Base-by-base conservation (phyloP, 2,113 vertebrate species). In the Clarias macrocephalus region DNA sequence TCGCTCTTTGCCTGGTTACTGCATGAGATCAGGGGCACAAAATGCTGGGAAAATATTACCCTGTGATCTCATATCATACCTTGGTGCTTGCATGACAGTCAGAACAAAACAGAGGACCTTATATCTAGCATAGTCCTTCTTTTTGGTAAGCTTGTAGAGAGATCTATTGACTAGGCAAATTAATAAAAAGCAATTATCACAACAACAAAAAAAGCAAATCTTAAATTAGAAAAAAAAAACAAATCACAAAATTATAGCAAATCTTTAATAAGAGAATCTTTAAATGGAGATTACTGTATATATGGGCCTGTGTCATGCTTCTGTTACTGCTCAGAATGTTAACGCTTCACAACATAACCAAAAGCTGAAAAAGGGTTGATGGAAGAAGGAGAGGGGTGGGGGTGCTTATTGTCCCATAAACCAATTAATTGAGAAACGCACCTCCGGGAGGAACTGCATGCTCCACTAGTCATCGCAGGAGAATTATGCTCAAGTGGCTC, bases 371-470 rank as follows among this genome's bases (percentile, higher is more conserved):
- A 77, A 68, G 80, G 66, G 87, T 66, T 75, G 90, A 87, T 91
- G 89, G 88, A 91, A 90, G 91, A 65, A 76, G 68, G 80, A 86
- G 82, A 68, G 68, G 87, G 82, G 73, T 83, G 68, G 25, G 80
- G 83, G 83, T 84, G 89, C 88, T 90, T 90, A 91, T 91, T 92
- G 93, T 93, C 90, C 93, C 92, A 91, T 93, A 91, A 92, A 92
- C 90, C 93, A 95, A 95, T 93, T 93, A 93, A 94, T 94, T 94
- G 91, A 86, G 88, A 92, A 84, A 90, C 91, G 89, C 88, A 91
- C 92, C 92, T 90, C 76, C 23, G 91, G 92, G 92, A 92, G 81
- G 91, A 89, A 94, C 94, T 91, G 92, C 91, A 94, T 70, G 92
- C 93, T 93, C 88, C 86, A 89, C 89, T 93, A 92, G 88, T 85